Conservation (phyloP, 2,113 vertebrate genomes). For the Motacilla alba region DNA sequence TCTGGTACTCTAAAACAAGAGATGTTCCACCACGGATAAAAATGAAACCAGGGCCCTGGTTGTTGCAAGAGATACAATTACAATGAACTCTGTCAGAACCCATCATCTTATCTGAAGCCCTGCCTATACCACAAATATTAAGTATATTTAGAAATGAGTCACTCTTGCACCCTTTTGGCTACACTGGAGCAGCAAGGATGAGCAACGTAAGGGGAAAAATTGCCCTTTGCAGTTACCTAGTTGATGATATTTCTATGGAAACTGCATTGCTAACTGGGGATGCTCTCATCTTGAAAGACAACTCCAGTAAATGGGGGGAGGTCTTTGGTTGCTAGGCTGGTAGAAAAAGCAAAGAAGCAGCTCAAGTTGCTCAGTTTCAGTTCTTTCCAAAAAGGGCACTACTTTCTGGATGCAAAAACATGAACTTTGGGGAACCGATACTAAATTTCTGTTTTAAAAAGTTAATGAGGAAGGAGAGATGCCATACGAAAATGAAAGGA, state of each 20-base stretch:
- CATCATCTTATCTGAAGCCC: not conserved
- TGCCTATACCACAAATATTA: slow-evolving; percentile 16
- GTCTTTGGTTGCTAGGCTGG: not conserved
- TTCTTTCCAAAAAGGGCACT: not conserved
- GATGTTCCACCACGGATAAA: not conserved
- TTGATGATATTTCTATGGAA: slow-evolving; percentile 47
- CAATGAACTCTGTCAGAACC: not conserved
- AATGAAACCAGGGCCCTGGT: not conserved
- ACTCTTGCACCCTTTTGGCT: not conserved
- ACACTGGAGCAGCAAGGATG: not conserved
- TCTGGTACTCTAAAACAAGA: not conserved
- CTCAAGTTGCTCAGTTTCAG: not conserved
- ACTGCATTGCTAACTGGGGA: slow-evolving; percentile 4
- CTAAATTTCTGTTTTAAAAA: not conserved
- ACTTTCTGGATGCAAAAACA: not conserved
- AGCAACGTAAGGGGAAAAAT: not conserved
- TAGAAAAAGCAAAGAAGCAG: not conserved
- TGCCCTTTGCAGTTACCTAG: not conserved
- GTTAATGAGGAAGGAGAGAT: not conserved
- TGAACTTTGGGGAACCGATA: not conserved
- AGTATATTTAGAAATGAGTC: slow-evolving; percentile 30
- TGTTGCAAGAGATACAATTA: not conserved
- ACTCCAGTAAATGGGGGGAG: not conserved
- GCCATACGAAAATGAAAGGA: not conserved
- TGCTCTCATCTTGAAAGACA: slow-evolving; percentile 11